Base-by-base conservation (phyloP, 2,113 vertebrate species). In the Otus sunia region DNA sequence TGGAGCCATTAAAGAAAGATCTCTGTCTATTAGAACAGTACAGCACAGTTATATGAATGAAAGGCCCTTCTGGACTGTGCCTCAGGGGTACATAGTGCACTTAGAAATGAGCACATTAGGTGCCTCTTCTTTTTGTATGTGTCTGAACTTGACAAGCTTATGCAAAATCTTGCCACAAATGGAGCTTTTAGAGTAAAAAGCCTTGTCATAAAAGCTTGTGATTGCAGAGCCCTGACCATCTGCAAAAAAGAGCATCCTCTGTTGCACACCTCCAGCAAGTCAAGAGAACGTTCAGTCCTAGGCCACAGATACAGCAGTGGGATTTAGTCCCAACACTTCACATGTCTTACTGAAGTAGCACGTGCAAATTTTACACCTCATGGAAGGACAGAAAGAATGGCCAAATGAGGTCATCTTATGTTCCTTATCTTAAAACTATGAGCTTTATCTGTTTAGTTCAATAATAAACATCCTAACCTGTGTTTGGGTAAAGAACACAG, bases 161-260 rank as follows among this genome's bases (percentile, higher is more conserved):
- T 80, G 72, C 52, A 69, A 86, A 80, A 89, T 21, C 30, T 76
- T 84, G 18, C 56, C 47, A 20, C 68, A 89, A 62, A 55, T 91
- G 59, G 84, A 77, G 11, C 25, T 20, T 94, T 86, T n/a, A 45
- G 63, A 80, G 49, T 68, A 50, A 89, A 91, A 94, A 87, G 50
- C 29, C 49, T 62, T 68, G 62, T 63, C 32, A 34, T 41, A 82
- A 83, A 88, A 83, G 67, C 55, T 74, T 73, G 39, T 86, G 55
- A 45, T 53, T 84, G 72, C 55, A 49, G 39, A 68, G 25, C 43
- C 13, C 30, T 64, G 23, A 43, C 55, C 25, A 36, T 75, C 81
- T 90, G 85, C 78, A 66, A 37, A 53, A 37, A 83, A 25, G 39
- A 90, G 50, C 59, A 45, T 69, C 20, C 45, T 95, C 20, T 74